Evolutionary conservation across 1,140 invertebrate species (phyloP), one percentile per base, ranked within the genome.

Genomic region (Heliothis virescens): DNA sequence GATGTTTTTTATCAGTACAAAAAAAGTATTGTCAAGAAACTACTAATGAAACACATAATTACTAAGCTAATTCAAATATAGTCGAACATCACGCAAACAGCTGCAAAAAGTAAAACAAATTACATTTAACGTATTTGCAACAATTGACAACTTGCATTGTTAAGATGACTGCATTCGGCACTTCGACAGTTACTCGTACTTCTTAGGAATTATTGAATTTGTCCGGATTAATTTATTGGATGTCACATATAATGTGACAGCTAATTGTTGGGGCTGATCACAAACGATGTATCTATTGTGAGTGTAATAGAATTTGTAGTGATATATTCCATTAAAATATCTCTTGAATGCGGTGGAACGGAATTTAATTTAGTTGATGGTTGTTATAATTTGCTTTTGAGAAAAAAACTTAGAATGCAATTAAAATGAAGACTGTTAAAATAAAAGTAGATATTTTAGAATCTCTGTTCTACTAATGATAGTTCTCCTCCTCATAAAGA

Each of bases 141-240:
- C 60, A 65, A 55, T 65, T 47, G 73, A 48, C 73, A 57, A 47
- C 11, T 21, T 9, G 0, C 15, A 75, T 75, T 75, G 73, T 75
- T 18, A 62, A 13, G 55, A 50, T 62, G 73, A 65, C 41, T 76
- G 34, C 65, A 76, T 76, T 65, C 57, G 59, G 50, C 60, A 53
- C 26, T 55, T 67, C 63, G 63, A 67, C 16, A 50, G 50, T 63
- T 16, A 53, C 48, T 10, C 11, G n/a, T 71, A 71, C 67, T 67
- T 50, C 59, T 65, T 65, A 53, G 48, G 59, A 18, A 16, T 76
- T 76, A 76, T 76, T 65, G 60, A 50, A 18, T 71, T 65, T 63
- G 21, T 18, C 57, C 47, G 57, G 60, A 76, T 76, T 76, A 76
- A 65, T 76, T 65, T 65, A 76, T 76, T 76, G 53, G 15, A 63